Evolutionary conservation across 2,113 vertebrate genomes (phyloP).

Genomic region (Chamaetylas fuelleborni): DNA sequence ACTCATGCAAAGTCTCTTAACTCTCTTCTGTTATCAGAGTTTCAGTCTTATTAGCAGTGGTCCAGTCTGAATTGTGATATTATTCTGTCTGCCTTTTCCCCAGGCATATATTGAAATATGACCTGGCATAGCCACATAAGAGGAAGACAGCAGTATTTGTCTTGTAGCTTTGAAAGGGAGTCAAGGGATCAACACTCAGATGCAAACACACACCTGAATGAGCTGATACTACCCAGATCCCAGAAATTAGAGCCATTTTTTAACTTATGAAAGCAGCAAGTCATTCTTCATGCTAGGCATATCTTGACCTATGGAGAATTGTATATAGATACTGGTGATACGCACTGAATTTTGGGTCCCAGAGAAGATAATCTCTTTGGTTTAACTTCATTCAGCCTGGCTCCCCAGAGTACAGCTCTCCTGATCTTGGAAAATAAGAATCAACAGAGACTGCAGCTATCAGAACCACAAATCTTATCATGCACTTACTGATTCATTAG

Average conservation of each 20-base stretch:
- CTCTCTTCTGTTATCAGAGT: neutral
- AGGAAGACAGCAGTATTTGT: neutral
- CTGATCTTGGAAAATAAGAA: neutral
- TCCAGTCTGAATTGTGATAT: neutral
- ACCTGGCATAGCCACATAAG: accelerated
- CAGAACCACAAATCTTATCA: neutral
- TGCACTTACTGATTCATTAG: neutral
- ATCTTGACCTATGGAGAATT: neutral
- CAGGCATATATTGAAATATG: neutral
- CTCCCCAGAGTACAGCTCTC: neutral
- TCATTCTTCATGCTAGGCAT: neutral
- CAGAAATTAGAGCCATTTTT: neutral
- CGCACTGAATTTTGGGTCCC: accelerated
- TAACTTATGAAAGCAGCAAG: neutral
- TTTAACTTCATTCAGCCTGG: neutral
- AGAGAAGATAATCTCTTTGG: neutral
- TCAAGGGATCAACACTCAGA: neutral
- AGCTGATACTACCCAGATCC: neutral
- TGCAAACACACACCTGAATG: neutral
- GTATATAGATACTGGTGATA: neutral
- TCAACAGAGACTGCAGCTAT: neutral
- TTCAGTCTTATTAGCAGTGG: neutral
- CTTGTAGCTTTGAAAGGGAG: neutral
- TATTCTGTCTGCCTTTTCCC: neutral
- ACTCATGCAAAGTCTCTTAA: neutral